Base-by-base conservation (phyloP, 2,797 vertebrate genomes). In the Halcyon smyrnensis region DNA sequence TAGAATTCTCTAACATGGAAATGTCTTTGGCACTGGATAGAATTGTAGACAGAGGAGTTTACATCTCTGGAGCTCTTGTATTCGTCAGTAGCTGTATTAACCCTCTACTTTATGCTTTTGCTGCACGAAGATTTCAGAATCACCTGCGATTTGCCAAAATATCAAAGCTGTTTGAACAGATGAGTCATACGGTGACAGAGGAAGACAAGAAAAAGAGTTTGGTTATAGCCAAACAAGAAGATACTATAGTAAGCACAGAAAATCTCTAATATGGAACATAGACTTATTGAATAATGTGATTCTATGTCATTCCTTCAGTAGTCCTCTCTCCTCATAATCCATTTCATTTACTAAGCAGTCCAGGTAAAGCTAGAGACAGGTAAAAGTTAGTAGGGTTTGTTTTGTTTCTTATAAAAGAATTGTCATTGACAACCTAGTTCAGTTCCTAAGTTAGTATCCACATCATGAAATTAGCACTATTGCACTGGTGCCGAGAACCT, bases 21-120 rank as follows among this genome's bases (percentile, higher is more conserved):
- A 65, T 59, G 19, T 97, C 97, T 28, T 4, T 53, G 0, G 45
- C n/a, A 11, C 86, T 99, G 92, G 96, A 98, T 32, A 84, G 70
- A 4, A 75, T 93, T 39, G 87, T 97, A 30, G 32, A 34, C 9
- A 48, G 43, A 46, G 96, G 95, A 45, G 83, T 63, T 18, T 98
- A 98, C 37, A 84, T 99, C 8, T 97, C 98, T 16, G 99, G 98
- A 57, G 98, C 98, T 3, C 95, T 99, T 87, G 98, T 95, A 15
- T 99, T 99, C 93, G 97, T 99, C 91, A 99, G 98, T 95, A 99
- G 98, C 97, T 98, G 98, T 2, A 85, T 98, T 57, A 99, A 99
- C 95, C 99, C 99, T 23, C 93, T 99, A 46, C 98, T 99, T 78
- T 99, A 99, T 15, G 98, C 98, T 92, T 99, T 98, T 71, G 98